Evolutionary conservation across 2,888 invertebrate genomes (phyloP), one percentile per base, ranked within the genome.

Genomic region (Epinotia nisella): DNA sequence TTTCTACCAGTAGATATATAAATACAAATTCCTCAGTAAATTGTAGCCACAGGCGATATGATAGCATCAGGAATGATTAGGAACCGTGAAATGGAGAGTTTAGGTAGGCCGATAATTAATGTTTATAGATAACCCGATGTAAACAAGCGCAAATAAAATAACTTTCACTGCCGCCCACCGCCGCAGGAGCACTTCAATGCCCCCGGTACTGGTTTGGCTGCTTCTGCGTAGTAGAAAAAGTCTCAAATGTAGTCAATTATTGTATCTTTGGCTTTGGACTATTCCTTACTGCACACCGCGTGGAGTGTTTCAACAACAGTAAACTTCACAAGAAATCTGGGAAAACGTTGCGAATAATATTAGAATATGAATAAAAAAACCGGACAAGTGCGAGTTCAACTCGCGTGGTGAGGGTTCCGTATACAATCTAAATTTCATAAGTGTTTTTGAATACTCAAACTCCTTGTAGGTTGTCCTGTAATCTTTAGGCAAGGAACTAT

Each of bases 141-240:
- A 85, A 84, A 84, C 82, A 82, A 84, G 82, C 82, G 80, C 77
- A 75, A 71, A 78, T 78, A 79, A 77, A 74, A 79, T 76, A 83
- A 88, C 91, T 91, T 91, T 91, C 92, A 90, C 92, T 89, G 78
- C 79, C 87, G 85, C 87, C 88, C 84, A 87, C 89, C 80, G 80
- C 75, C 60, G 75, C 64, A 78, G 78, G 78, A 81, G 77, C 80
- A 76, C 80, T 78, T 80, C 76, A 74, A 78, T 76, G 77, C 76
- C 77, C 81, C 80, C 77, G 75, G 81, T 81, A 82, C 83, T 78
- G 80, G 85, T 84, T 83, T 79, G 75, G 75, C 71, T 76, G 67
- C 49, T 35, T 39, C 70, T 76, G 61, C 29, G 35, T 35, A 49
- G 39, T 77, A 78, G 72, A 80, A 82, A 61, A 82, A 80, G 75